Base-by-base conservation (phyloP, 1,140 invertebrate species). In the Pachypeltis micranthus region DNA sequence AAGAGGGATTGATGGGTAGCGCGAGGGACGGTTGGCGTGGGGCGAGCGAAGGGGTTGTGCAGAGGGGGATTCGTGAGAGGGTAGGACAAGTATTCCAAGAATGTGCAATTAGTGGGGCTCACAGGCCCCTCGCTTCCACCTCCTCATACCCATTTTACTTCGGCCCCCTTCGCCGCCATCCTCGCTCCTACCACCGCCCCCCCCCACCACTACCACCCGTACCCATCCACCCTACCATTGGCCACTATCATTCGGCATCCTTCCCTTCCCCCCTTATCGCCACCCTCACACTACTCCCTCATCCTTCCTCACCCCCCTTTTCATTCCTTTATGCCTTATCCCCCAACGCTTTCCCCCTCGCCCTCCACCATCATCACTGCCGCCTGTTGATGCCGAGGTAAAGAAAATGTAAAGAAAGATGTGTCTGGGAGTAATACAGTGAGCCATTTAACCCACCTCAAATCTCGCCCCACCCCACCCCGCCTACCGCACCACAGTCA, bases 51-150 rank as follows among this genome's bases (percentile, higher is more conserved):
- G n/a, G n/a, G n/a, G n/a, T n/a, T n/a, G n/a, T n/a, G n/a, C n/a
- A n/a, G n/a, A n/a, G n/a, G n/a, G n/a, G n/a, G n/a, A n/a, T n/a
- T n/a, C n/a, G n/a, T n/a, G n/a, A n/a, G n/a, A n/a, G n/a, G n/a
- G n/a, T n/a, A n/a, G 61, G 63, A 61, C 56, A 69, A 68, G 67
- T 69, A 69, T 69, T 63, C 67, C 62, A 68, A 68, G 68, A 69
- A 69, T 69, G 67, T 68, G 68, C 68, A 69, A 69, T 69, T 69
- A 69, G 67, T 67, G 67, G 39, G 31, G 58, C 47, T 51, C 47
- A 21, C 21, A 51, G 3, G 3, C 10, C 47, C 21, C n/a, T n/a
- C 44, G 31, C 61, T 59, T 61, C 39, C 27, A 59, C 55, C 64
- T 62, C 47, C 29, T 57, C 59, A 61, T 39, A 66, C 64, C 66